Evolutionary conservation across 2,113 vertebrate genomes (phyloP).

Genomic region (Mixornis gularis): DNA sequence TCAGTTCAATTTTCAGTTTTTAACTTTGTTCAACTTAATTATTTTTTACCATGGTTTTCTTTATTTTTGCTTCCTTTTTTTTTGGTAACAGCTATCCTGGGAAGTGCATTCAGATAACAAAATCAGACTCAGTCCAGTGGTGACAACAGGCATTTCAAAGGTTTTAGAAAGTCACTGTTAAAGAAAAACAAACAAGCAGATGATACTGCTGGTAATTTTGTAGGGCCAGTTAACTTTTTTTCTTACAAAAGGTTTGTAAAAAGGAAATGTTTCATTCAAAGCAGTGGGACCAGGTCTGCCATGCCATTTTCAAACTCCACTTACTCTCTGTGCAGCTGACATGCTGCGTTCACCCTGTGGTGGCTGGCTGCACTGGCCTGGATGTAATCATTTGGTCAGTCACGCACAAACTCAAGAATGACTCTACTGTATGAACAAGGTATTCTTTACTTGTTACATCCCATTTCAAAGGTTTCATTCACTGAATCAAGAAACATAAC

Average conservation of each 20-base stretch:
- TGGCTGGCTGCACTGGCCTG: slow-evolving; percentile 20
- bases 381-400: slow-evolving; percentile 11
- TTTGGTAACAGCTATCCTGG: background rate
- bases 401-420: background rate
- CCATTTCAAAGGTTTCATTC: slow-evolving; percentile 6
- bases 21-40: background rate
- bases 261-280: background rate
- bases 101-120: background rate
- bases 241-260: background rate
- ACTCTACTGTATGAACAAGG: background rate
- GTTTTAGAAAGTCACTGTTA: background rate
- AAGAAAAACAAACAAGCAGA: background rate
- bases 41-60: background rate
- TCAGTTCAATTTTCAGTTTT: background rate
- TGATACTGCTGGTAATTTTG: background rate
- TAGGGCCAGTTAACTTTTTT: background rate
- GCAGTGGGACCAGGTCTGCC: background rate
- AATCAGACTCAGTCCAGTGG: background rate
- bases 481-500: background rate
- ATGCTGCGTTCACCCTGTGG: background rate
- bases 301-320: background rate
- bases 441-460: slow-evolving; percentile 12
- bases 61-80: background rate
- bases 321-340: background rate
- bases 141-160: background rate